Conservation (phyloP, 2,888 invertebrate genomes). For the Drosophila infuscata region DNA sequence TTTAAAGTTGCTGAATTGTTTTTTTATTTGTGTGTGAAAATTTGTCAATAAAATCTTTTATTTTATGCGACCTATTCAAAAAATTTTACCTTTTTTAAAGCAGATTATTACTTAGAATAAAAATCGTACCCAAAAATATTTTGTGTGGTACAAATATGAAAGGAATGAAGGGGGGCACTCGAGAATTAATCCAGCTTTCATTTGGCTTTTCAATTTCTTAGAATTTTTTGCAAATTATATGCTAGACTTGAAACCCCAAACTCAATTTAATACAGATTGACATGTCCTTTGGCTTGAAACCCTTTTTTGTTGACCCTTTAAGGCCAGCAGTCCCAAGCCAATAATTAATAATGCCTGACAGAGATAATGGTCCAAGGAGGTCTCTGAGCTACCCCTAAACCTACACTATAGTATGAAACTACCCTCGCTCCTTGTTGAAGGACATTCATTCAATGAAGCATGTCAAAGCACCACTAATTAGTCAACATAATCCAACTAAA, state of each 20-base stretch:
- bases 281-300: neutral
- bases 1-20: neutral
- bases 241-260: neutral
- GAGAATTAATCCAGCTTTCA: neutral
- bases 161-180: neutral
- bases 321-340: neutral
- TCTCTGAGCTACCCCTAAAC: neutral
- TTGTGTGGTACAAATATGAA: neutral
- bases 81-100: neutral
- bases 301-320: neutral
- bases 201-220: neutral
- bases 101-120: neutral
- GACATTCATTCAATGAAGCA: slow-evolving; percentile 55
- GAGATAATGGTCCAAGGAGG: neutral
- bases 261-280: neutral
- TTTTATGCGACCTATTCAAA: neutral
- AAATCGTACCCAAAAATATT: neutral
- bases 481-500: slow-evolving; percentile 69
- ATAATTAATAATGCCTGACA: slow-evolving; percentile 6
- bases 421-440: neutral
- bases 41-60: neutral
- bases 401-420: neutral
- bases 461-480: slow-evolving; percentile 64
- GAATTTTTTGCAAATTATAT: neutral
- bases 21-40: neutral